Base-by-base conservation (phyloP, 2,888 invertebrate genomes). In the Drosophila nr. perissopoda region DNA sequence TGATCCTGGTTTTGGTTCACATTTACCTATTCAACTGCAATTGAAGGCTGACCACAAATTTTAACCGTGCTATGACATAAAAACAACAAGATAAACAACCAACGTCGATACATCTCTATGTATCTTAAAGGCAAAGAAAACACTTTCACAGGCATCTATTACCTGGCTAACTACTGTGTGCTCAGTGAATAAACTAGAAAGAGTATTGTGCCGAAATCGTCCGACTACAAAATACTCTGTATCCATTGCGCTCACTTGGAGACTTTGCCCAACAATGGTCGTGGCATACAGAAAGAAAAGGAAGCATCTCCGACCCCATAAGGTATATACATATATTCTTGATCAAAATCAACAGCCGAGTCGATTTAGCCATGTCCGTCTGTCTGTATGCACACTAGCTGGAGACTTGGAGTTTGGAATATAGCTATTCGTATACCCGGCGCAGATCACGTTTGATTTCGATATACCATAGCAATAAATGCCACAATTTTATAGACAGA, bases 11-110 rank as follows among this genome's bases (percentile, higher is more conserved):
- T 21, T 34, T 25, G 11, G 7, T 0, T 25, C 40, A 27, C 34
- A 52, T 38, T 27, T 18, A 31, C 25, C 56, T 38, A 53, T 4
- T 31, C 5, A 54, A 33, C 54, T 8, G 31, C 59, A 67, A 78
- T 63, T 71, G 74, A 36, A 48, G 57, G 64, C 74, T 64, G 56
- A 51, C 54, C 53, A 64, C 10, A 60, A 62, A 59, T 58, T 73
- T 64, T 21, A 51, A 53, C 42, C 56, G 62, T 54, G 40, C 51
- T 62, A 54, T 69, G 42, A 11, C 42, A 21, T 5, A 42, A 45
- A 69, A 69, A 52, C 36, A 2, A 27, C 25, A 36, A 36, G 34
- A 36, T 54, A 33, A 10, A 11, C 33, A 33, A 33, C 45, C 13
- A 42, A 10, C 4, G n/a, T 40, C n/a, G n/a, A 4, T 4, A 21